Evolutionary conservation across 53 echinoderm and acorn worm species (phyloP).

Genomic region (Stichopus horrens): DNA sequence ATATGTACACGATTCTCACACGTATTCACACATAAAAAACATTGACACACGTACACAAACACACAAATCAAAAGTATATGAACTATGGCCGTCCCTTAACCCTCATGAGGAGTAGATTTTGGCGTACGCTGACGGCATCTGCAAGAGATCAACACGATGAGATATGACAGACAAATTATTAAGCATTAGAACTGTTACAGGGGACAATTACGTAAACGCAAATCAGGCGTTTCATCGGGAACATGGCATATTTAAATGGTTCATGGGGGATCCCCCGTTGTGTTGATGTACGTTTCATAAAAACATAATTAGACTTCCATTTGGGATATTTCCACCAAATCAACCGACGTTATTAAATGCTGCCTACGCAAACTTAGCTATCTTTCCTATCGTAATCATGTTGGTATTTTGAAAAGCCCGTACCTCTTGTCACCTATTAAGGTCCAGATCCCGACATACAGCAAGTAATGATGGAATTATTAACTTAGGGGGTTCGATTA

Average conservation of each 20-base stretch:
- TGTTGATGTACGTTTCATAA: background rate
- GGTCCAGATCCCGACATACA: no score
- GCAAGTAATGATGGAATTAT: no score
- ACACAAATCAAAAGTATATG: no score
- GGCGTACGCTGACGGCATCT: background rate
- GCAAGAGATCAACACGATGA: background rate
- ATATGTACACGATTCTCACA: no score
- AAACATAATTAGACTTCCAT: background rate
- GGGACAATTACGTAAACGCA: background rate
- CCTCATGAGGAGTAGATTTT: no score
- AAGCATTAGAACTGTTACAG: background rate
- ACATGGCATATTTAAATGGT: background rate
- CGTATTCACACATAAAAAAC: no score
- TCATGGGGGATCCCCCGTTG: background rate
- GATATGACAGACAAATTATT: background rate
- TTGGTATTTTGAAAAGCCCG: background rate
- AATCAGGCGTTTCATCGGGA: background rate
- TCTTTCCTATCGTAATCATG: background rate
- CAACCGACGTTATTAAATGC: no score
- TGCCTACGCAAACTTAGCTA: no score
- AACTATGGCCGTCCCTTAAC: no score
- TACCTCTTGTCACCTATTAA: no score
- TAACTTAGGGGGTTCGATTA: no score
- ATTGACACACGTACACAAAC: no score
- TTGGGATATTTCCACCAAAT: background rate